These are phyloP conservation scores for Ormyrus nitidulus DNA, from an alignment of 2,888 invertebrate genomes.

Conservation along the genomic window DNA sequence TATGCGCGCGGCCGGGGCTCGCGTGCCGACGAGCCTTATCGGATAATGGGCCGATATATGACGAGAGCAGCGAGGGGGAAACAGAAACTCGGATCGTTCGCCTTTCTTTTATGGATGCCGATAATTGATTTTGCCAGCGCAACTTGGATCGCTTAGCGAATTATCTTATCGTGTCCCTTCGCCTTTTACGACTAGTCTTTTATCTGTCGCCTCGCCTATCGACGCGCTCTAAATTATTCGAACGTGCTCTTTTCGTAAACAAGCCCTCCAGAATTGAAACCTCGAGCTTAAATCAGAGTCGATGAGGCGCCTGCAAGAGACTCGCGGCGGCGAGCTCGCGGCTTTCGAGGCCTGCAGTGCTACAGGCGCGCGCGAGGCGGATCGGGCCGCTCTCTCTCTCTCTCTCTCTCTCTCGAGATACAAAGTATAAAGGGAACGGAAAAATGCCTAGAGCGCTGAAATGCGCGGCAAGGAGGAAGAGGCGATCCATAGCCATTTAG, in stretches of 20 bases:
- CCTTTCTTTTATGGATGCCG: constrained; percentile 61
- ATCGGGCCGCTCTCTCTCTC: not conserved
- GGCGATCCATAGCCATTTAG: constrained; percentile 72
- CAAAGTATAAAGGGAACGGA: constrained; percentile 58
- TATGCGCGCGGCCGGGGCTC: constrained; percentile 34
- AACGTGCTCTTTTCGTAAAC: too few species aligned
- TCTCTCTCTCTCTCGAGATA: constrained; percentile 46
- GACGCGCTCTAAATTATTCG: too few species aligned
- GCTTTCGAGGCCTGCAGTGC: constrained; percentile 49
- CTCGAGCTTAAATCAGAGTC: too few species aligned
- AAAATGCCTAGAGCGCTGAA: constrained; percentile 66
- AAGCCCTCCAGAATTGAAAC: too few species aligned
- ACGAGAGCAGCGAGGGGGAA: constrained; percentile 12
- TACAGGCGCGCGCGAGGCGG: constrained; percentile 58
- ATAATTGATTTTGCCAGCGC: constrained; percentile 62
- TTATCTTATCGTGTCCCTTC: constrained; percentile 10
- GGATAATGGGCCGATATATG: constrained; percentile 58
- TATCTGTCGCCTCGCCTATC: not conserved
- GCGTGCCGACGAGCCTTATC: constrained; percentile 63
- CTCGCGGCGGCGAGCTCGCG: not conserved
- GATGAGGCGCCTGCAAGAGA: constrained; percentile 30
- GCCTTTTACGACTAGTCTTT: not conserved
- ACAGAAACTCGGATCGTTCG: constrained; percentile 27
- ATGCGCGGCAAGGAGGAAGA: constrained; percentile 56
- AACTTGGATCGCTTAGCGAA: constrained; percentile 5